Base-by-base conservation (phyloP, 2,797 vertebrate genomes). In the Halcyon leucocephala region DNA sequence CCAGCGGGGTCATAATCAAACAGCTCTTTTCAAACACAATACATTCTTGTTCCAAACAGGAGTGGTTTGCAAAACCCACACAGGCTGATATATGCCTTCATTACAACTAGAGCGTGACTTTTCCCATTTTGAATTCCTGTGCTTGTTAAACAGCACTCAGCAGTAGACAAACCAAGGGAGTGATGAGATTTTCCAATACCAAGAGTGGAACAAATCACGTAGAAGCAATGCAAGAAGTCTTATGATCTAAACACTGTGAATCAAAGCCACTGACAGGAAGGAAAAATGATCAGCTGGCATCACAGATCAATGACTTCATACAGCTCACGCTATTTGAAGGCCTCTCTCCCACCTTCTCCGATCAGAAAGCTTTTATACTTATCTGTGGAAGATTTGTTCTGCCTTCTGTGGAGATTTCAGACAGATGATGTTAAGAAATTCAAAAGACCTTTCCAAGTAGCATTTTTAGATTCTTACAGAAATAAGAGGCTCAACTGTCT, bases 131-230 rank as follows among this genome's bases (percentile, higher is more conserved):
- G 17, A 51, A 28, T 9, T 67, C 52, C 81, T 39, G 33, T 9
- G 26, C 57, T 41, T 33, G 54, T 66, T 44, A 22, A 61, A 33
- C 41, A 57, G 79, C 39, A 20, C 51, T 51, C 44, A 5, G 65
- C 80, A 55, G 28, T 0, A 66, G 48, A 2, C 35, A 22, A 48
- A 51, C 54, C 28, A 15, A 5, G 13, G n/a, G 62, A 86, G 19
- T 0, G 3, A 41, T 7, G 15, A 61, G 31, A 35, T 14, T 28
- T 74, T 67, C 51, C 70, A 65, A 3, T 2, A 37, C 33, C 25
- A 37, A 16, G 7, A 1, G 12, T 25, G 64, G 42, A 62, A 33
- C n/a, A 72, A 37, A 42, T 11, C 22, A 0, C 1, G 14, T 3
- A 24, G 51, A 31, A 69, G 24, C 37, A 66, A 54, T 3, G 7